Percentiles rank a stretch among this genome's conserved stretches.
phyloP scores from a whole-genome alignment of 2,797 vertebrate species.

The Botia almorhae region DNA sequence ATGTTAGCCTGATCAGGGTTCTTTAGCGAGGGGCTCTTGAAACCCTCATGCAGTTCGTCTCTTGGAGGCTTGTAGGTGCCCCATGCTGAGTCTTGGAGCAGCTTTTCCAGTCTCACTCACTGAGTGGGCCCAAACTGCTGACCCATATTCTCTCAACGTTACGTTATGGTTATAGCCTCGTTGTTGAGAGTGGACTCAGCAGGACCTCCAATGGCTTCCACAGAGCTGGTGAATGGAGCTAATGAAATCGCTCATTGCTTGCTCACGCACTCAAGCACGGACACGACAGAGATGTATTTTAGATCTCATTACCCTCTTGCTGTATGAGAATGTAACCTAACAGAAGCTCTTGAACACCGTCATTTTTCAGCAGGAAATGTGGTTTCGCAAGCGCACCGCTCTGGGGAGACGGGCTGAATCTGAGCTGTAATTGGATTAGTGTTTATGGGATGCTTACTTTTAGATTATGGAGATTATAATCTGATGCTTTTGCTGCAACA shows the following conservation, averaged over 20 bases:
- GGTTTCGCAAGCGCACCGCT: not conserved
- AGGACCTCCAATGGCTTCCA: constrained; percentile 27
- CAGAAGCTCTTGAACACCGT: not conserved
- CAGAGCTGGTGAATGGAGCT: constrained; percentile 50
- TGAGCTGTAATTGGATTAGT: constrained; percentile 72
- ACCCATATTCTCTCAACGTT: constrained; percentile 14
- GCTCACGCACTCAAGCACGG: not conserved
- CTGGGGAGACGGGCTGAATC: constrained; percentile 1
- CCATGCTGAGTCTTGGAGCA: constrained; percentile 36
- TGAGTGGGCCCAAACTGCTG: constrained; percentile 11
- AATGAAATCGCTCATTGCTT: constrained; percentile 51
- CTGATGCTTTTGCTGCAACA: constrained; percentile 65
- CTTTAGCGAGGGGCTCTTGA: not conserved
- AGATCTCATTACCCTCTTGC: constrained; percentile 20
- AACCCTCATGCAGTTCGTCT: not conserved
- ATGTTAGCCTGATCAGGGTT: constrained; percentile 12
- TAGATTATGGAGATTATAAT: constrained; percentile 75
- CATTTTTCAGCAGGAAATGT: not conserved
- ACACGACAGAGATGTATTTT: constrained; percentile 17
- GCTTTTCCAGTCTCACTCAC: constrained; percentile 17
- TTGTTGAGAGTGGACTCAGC: constrained; percentile 13
- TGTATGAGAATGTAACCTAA: constrained; percentile 7
- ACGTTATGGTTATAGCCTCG: constrained; percentile 39
- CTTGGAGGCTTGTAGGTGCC: constrained; percentile 9
- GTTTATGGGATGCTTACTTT: constrained; percentile 70